A percentile compares a stretch with the other conserved stretches of the same genome.
phyloP scores from a whole-genome alignment of 92 coral and sea anemone genomes.

The Actinostola sp. region DNA sequence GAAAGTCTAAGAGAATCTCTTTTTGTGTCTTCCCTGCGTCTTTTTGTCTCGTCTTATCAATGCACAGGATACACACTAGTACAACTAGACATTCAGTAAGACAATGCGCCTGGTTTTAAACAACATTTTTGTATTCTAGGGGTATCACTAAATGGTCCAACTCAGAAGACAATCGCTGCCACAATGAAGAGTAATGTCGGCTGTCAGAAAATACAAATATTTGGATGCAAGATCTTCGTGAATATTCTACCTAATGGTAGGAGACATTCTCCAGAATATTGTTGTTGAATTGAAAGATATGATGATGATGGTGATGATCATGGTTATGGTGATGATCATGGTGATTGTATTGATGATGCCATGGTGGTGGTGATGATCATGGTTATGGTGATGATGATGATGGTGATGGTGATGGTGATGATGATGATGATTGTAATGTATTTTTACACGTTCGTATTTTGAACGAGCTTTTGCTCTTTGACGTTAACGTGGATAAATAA shows the following conservation, averaged over 20 bases:
- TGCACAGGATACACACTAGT: too few species aligned
- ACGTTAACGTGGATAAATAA: too few species aligned
- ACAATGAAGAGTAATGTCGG: conserved; percentile 75
- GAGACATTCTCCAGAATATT: neutral
- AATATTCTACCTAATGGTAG: conserved; percentile 82
- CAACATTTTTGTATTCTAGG: too few species aligned
- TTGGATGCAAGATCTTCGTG: conserved; percentile 78
- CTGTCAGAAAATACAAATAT: conserved; percentile 78
- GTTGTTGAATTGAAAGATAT: neutral
- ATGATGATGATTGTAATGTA: neutral
- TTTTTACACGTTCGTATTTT: too few species aligned
- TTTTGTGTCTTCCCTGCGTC: too few species aligned
- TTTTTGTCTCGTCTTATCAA: too few species aligned
- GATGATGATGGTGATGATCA: neutral
- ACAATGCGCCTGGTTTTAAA: too few species aligned
- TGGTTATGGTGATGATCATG: neutral
- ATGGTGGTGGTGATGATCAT: neutral
- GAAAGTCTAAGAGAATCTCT: too few species aligned
- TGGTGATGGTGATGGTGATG: neutral
- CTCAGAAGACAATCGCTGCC: conserved; percentile 78
- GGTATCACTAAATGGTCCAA: conserved; percentile 76
- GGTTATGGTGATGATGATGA: neutral
- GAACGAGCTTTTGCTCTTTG: too few species aligned
- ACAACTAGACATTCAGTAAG: neutral
- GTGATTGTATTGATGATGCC: neutral